Base-by-base conservation (phyloP, 2,113 vertebrate species). In the Rhizomys pruinosus region DNA sequence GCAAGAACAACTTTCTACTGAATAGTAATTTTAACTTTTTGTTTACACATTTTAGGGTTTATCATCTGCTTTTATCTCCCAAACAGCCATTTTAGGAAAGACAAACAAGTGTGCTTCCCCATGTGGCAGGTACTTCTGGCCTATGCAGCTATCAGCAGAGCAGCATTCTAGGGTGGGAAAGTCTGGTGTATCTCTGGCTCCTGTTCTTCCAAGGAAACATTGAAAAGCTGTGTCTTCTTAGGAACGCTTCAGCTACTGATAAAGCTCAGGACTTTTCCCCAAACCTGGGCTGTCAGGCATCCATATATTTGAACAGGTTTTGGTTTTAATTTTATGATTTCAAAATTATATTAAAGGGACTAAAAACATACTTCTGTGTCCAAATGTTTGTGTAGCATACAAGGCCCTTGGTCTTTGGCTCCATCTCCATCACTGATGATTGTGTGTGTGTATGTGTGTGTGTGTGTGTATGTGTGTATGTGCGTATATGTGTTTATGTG, bases 291-390 rank as follows among this genome's bases (percentile, higher is more conserved):
- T 13, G 19, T 64, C 27, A 92, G 37, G 1, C 0, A 32, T 17
- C 0, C 0, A 55, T 4, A 2, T 29, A 63, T 82, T 66, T 34
- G 5, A 7, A 3, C 39, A 81, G 22, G 63, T 87, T 92, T 47
- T 76, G 2, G 44, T 94, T 94, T 77, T 15, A 66, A 72, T 88
- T 73, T 90, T 91, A 23, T 64, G 57, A 8, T 68, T 69, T 64
- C 1, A 61, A 52, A 84, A 32, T 92, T 80, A 85, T 55, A 20
- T 44, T 69, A 23, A 19, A n/a, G 29, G 20, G 34, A 0, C 25
- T 68, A 52, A 11, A 3, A 52, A 23, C 42, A 9, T 39, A 44
- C 22, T 5, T 77, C 27, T 55, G 27, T 20, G 15, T 13, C 7
- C 42, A 1, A 68, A 22, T 10, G 22, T 15, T 57, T 44, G 29